Evolutionary conservation across 1,140 invertebrate genomes (phyloP), one percentile per base, ranked within the genome.

Genomic region (Conus betulinus): DNA sequence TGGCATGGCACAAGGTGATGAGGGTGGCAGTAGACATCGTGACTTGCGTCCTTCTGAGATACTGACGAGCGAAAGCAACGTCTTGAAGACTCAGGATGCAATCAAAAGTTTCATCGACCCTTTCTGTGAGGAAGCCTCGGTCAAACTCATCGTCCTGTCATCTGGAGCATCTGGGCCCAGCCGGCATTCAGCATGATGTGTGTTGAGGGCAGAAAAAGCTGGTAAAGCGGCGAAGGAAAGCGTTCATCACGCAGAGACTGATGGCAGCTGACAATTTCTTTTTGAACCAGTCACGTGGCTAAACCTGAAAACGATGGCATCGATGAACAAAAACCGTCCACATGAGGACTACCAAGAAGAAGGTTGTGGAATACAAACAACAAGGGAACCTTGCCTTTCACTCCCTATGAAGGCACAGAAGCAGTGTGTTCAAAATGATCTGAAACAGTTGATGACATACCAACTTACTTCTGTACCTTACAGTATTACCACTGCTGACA

Each of bases 1-100:
- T 51, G 87, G 88, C 25, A 89, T 90, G 87, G 74, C 84, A 3
- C 74, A 87, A 52, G 74, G 85, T n/a, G 3, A 51, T 5, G 17
- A 27, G 57, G 17, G n/a, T 17, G 81, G 84, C 3, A 63, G 20
- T 15, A 63, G 23, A 55, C 90, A 92, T 82, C 81, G 89, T n/a
- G 90, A 92, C 79, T n/a, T 90, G 17, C 52, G 89, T 5, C 85
- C 84, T n/a, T 51, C 39, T 39, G 88, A 90, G 82, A 90, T 92
- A 10, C 57, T 52, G 74, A 89, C 57, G 53, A 87, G 87, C 60
- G 89, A 93, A 53, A 39, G 88, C 23, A 27, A 17, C 25, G 90
- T n/a, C n/a, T n/a, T n/a, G n/a, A n/a, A n/a, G n/a, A 90, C 23
- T n/a, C 84, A n/a, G 67, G 87, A 88, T 23, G 89, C 89, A 20